phyloP scores from a whole-genome alignment of 2,888 invertebrate genomes.

The Zygaena filipendulae region DNA sequence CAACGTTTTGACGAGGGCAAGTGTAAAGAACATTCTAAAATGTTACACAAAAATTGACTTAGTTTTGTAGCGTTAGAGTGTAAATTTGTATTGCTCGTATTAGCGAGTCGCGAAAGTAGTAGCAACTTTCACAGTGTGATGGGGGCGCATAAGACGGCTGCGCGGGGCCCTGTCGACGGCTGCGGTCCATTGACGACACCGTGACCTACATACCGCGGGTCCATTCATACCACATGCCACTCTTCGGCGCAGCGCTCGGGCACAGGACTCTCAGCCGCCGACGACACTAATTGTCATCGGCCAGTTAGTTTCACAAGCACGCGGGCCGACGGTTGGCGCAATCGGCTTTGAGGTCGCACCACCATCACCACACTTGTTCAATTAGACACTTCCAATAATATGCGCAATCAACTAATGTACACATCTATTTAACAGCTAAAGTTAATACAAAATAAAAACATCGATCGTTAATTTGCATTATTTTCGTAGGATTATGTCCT shows the following conservation, averaged over 20 bases:
- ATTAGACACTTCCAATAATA: conserved; percentile 46
- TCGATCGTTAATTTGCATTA: too few species aligned
- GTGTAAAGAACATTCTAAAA: conserved; percentile 57
- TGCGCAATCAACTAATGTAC: conserved; percentile 34
- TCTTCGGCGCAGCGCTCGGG: conserved; percentile 25
- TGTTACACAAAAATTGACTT: conserved; percentile 48
- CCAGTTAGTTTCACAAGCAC: conserved; percentile 53
- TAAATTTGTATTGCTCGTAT: conserved; percentile 35
- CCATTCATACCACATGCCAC: conserved; percentile 64
- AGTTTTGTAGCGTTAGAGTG: conserved; percentile 49
- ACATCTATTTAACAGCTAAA: too few species aligned
- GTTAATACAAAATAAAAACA: too few species aligned
- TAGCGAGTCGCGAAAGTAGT: conserved; percentile 62
- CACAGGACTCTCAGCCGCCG: conserved; percentile 45
- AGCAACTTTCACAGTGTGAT: conserved; percentile 63
- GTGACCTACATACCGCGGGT: conserved; percentile 63
- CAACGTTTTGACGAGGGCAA: too few species aligned
- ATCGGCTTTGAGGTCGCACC: conserved; percentile 46
- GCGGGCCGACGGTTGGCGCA: conserved; percentile 45
- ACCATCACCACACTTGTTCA: conserved; percentile 57
- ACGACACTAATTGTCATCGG: conserved; percentile 51
- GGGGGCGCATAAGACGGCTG: conserved; percentile 46
- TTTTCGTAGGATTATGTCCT: too few species aligned
- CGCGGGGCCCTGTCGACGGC: conserved; percentile 53
- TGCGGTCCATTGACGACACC: conserved; percentile 66